Evolutionary conservation across 2,797 vertebrate species (phyloP).

Genomic region (Onychomys leucogaster): DNA sequence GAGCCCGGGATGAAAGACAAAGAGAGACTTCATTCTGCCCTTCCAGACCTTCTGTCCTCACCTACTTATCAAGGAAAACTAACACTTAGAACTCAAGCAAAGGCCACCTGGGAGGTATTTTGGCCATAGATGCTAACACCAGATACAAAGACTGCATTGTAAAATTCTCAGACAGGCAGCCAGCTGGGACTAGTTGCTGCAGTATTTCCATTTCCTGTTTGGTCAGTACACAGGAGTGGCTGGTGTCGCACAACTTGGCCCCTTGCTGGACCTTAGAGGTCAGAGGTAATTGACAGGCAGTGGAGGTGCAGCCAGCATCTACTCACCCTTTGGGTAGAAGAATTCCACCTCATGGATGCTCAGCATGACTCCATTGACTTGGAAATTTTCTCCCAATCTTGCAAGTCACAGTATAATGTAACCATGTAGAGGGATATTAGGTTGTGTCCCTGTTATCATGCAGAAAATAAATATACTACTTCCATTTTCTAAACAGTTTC

Average conservation of each 20-base stretch:
- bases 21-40: neutral
- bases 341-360: neutral
- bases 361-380: neutral
- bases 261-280: neutral
- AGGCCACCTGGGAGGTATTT: neutral
- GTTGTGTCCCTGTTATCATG: neutral
- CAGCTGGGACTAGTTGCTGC: neutral
- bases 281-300: neutral
- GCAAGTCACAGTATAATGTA: neutral
- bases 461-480: neutral
- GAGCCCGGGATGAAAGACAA: neutral
- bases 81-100: neutral
- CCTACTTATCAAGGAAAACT: neutral
- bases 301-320: neutral
- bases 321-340: neutral
- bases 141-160: slow-evolving; percentile 7
- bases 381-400: neutral
- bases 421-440: neutral
- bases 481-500: neutral
- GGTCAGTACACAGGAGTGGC: neutral
- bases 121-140: neutral
- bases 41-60: neutral
- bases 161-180: neutral
- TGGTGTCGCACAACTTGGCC: neutral
- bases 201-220: neutral